These are phyloP conservation scores for Brachyrhaphis roseni DNA, from an alignment of 2,797 vertebrate species.

Conservation along the genomic window DNA sequence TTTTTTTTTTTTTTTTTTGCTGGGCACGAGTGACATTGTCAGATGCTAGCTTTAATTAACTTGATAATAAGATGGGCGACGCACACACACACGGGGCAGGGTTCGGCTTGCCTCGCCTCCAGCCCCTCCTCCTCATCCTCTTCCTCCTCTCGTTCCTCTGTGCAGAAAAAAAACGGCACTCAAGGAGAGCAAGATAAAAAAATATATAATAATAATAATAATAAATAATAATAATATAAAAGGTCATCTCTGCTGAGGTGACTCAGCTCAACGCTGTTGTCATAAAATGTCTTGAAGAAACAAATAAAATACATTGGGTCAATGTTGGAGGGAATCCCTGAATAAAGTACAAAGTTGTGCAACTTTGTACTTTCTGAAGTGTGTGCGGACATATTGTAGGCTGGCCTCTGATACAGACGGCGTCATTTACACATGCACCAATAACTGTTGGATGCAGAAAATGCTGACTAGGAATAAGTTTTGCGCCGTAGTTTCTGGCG, in stretches of 20 bases:
- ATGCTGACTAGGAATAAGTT: no score
- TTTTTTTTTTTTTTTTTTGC: slow-evolving; percentile 83
- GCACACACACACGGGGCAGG: slow-evolving; percentile 85
- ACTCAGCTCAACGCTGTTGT: slow-evolving; percentile 17
- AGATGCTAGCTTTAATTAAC: slow-evolving; percentile 99
- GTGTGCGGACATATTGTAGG: no score
- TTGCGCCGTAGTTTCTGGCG: no score
- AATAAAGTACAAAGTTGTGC: neutral
- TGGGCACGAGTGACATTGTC: slow-evolving; percentile 98
- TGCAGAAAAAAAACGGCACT: slow-evolving; percentile 41
- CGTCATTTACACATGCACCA: no score
- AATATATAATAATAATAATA: slow-evolving; percentile 10
- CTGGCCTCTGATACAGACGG: no score
- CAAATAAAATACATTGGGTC: slow-evolving; percentile 17
- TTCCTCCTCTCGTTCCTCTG: slow-evolving; percentile 30
- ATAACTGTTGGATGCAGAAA: no score
- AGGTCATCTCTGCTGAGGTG: neutral
- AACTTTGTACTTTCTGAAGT: no score
- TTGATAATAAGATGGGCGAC: slow-evolving; percentile 98
- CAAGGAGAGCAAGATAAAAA: neutral
- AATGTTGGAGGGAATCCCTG: neutral
- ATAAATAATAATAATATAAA: neutral
- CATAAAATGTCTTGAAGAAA: neutral
- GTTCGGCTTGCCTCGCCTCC: slow-evolving; percentile 83
- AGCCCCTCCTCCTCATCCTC: slow-evolving; percentile 59